Conservation (phyloP, 2,797 vertebrate species). For the Aeoliscus strigatus region DNA sequence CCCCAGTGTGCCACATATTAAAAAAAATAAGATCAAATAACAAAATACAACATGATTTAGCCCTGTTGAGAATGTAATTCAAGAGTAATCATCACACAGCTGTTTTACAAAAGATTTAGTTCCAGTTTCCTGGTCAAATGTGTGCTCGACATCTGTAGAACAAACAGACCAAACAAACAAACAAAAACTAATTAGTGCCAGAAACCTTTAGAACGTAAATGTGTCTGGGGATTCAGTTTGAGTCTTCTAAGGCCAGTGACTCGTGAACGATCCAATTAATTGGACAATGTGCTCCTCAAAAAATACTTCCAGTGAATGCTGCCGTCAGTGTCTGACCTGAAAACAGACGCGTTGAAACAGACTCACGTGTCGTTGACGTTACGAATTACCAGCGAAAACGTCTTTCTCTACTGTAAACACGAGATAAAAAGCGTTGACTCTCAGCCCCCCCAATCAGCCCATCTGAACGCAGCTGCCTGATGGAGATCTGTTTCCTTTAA, state of each 20-base stretch:
- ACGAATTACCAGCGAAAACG: constrained; percentile 32
- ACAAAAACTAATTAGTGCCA: background rate
- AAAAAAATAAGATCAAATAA: no score
- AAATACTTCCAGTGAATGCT: constrained; percentile 16
- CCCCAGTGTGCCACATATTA: no score
- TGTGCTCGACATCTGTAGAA: background rate
- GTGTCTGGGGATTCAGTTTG: background rate
- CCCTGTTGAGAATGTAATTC: no score
- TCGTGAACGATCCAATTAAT: constrained; percentile 11
- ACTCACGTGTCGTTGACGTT: no score
- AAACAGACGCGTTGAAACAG: constrained; percentile 16
- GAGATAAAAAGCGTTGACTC: constrained; percentile 38
- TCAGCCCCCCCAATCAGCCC: constrained; percentile 57
- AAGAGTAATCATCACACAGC: no score
- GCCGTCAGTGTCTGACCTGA: constrained; percentile 12
- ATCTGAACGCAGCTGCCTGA: constrained; percentile 55
- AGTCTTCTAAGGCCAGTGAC: constrained; percentile 5
- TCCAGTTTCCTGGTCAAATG: background rate
- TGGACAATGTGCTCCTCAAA: constrained; percentile 5
- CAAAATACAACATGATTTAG: no score
- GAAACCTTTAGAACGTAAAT: background rate
- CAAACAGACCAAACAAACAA: no score
- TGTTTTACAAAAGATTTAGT: no score
- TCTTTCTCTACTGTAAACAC: constrained; percentile 29
- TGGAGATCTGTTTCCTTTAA: constrained; percentile 67